A percentile compares a stretch with the other conserved stretches of the same genome.
Conservation (phyloP, 2,113 vertebrate genomes). For the Cryptotis parvus region DNA sequence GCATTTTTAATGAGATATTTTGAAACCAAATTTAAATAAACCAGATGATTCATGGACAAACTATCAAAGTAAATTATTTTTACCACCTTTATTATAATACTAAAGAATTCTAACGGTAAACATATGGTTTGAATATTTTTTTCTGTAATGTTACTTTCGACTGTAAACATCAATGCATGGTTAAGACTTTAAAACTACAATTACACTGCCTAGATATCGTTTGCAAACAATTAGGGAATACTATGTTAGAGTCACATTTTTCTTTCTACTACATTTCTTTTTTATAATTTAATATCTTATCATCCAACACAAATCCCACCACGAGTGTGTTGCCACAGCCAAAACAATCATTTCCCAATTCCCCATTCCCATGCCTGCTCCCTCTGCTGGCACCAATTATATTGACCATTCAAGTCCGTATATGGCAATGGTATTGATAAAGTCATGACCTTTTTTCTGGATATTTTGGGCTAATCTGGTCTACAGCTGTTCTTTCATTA, state of each 20-base stretch:
- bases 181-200: neutral
- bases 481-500: too few relatives aligned
- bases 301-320: too few relatives aligned
- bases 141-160: neutral
- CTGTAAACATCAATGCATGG: neutral
- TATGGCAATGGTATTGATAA: too few relatives aligned
- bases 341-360: too few relatives aligned
- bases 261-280: too few relatives aligned
- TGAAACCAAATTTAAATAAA: constrained; percentile 64
- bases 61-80: constrained; percentile 53
- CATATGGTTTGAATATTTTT: neutral
- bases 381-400: too few relatives aligned
- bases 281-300: too few relatives aligned
- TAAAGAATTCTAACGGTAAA: constrained; percentile 16
- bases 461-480: too few relatives aligned
- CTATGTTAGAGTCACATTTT: neutral
- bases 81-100: constrained; percentile 38
- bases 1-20: constrained; percentile 69
- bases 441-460: too few relatives aligned
- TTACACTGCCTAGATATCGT: neutral
- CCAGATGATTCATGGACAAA: constrained; percentile 64
- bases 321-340: too few relatives aligned
- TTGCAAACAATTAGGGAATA: neutral
- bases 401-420: too few relatives aligned
- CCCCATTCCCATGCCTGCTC: too few relatives aligned